A percentile compares a stretch with the other conserved stretches of the same genome.
These are phyloP conservation scores for Boloria euphrosyne DNA, from an alignment of 2,888 invertebrate species.

Conservation along the genomic window DNA sequence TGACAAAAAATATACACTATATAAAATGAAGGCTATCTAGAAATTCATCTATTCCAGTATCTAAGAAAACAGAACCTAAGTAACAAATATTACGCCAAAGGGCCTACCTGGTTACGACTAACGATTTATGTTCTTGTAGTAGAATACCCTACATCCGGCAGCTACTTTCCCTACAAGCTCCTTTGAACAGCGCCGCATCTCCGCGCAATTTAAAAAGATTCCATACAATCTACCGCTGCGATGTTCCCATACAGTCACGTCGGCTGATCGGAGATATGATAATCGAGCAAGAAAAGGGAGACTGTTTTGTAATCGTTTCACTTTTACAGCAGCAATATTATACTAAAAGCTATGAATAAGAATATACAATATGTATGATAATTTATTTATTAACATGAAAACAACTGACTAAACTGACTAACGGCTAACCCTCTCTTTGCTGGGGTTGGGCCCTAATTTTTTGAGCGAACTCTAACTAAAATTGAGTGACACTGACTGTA, in stretches of 20 bases:
- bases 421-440: too few species aligned
- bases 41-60: background rate
- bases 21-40: background rate
- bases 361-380: too few species aligned
- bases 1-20: background rate
- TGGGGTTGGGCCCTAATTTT: too few species aligned
- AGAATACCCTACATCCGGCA: conserved; percentile 61
- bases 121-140: conserved; percentile 60
- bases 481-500: too few species aligned
- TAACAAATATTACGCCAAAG: conserved; percentile 21
- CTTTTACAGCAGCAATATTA: background rate
- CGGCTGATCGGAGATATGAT: conserved; percentile 15
- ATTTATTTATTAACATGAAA: too few species aligned
- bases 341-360: too few species aligned
- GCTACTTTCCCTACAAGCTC: conserved; percentile 60
- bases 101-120: conserved; percentile 45
- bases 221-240: conserved; percentile 13
- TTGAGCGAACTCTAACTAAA: too few species aligned
- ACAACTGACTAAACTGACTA: too few species aligned
- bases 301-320: conserved; percentile 7
- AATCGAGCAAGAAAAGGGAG: conserved; percentile 6
- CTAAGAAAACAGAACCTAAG: conserved; percentile 2
- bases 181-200: conserved; percentile 63
- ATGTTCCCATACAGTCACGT: conserved; percentile 21
- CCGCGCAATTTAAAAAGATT: conserved; percentile 30